A percentile compares a stretch with the other conserved stretches of the same genome.
Evolutionary conservation across 2,113 vertebrate genomes (phyloP).

Genomic region (Crotalus helleri): DNA sequence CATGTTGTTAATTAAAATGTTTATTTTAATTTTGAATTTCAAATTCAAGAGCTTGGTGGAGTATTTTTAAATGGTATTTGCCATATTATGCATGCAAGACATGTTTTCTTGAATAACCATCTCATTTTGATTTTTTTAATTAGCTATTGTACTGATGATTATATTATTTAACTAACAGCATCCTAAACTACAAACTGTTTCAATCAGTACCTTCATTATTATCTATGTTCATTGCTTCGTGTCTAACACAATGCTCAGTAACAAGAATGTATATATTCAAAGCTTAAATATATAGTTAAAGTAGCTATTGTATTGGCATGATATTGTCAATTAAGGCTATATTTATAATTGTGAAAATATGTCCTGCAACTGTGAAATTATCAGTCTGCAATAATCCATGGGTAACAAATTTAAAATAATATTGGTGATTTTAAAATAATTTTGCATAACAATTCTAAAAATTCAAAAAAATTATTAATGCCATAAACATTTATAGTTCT

Average conservation of each 20-base stretch:
- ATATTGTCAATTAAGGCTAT: conserved; percentile 60
- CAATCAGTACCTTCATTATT: conserved; percentile 66
- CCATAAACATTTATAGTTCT: not conserved
- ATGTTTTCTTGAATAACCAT: conserved; percentile 1
- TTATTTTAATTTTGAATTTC: not conserved
- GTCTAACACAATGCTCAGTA: conserved; percentile 57
- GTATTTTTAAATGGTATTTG: not conserved
- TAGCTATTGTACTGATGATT: not conserved
- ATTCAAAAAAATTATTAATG: not conserved
- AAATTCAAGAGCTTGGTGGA: not conserved
- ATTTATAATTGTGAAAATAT: conserved; percentile 44
- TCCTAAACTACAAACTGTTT: conserved; percentile 54
- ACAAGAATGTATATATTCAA: conserved; percentile 58
- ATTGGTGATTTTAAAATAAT: not conserved
- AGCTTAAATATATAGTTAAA: conserved; percentile 65
- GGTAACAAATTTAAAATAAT: not conserved
- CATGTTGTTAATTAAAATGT: not conserved
- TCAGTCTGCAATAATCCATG: not conserved
- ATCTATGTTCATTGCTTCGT: conserved; percentile 55
- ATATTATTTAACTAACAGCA: conserved; percentile 43
- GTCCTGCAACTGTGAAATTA: conserved; percentile 6
- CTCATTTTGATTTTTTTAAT: not conserved
- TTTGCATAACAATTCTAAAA: not conserved
- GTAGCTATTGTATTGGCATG: conserved; percentile 64
- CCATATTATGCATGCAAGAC: conserved; percentile 5